These are phyloP conservation scores for Synanthedon myopaeformis DNA, from an alignment of 2,888 invertebrate species.

Conservation along the genomic window DNA sequence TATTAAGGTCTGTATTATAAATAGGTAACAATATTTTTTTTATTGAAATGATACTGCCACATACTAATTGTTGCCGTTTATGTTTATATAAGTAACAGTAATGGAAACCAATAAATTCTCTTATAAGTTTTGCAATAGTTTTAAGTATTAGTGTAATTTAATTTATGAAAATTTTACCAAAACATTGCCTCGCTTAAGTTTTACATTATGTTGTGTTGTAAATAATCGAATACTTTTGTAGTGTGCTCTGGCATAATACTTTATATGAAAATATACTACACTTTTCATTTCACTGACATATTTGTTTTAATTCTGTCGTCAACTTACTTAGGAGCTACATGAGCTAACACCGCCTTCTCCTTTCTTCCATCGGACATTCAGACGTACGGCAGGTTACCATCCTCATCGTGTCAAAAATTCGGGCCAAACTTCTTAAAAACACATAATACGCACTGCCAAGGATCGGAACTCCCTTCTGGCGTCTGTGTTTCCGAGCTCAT, in stretches of 20 bases:
- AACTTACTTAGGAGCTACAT: too few relatives aligned
- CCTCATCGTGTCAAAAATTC: too few relatives aligned
- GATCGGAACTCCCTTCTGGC: too few relatives aligned
- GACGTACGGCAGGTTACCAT: too few relatives aligned
- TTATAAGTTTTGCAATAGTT: conserved; percentile 20
- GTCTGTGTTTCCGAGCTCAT: too few relatives aligned
- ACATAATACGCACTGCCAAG: too few relatives aligned
- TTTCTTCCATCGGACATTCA: too few relatives aligned
- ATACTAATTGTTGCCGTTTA: too few relatives aligned
- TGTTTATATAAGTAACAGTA: conserved; percentile 1
- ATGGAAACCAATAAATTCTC: not conserved
- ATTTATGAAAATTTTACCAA: conserved; percentile 64
- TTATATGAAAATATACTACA: conserved; percentile 32
- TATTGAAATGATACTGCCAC: not conserved
- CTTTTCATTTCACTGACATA: conserved; percentile 38
- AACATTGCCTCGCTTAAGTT: conserved; percentile 67
- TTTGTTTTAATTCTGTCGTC: not conserved
- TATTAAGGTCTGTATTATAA: too few relatives aligned
- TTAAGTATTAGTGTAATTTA: conserved; percentile 37
- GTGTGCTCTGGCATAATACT: conserved; percentile 62
- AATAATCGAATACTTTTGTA: conserved; percentile 43
- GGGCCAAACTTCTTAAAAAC: too few relatives aligned
- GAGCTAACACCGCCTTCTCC: too few relatives aligned
- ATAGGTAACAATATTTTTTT: too few relatives aligned
- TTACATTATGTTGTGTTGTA: conserved; percentile 47